A percentile compares a stretch with the other conserved stretches of the same genome.
Evolutionary conservation across 92 coral and sea anemone genomes (phyloP).

Genomic region (Porites evermanni): DNA sequence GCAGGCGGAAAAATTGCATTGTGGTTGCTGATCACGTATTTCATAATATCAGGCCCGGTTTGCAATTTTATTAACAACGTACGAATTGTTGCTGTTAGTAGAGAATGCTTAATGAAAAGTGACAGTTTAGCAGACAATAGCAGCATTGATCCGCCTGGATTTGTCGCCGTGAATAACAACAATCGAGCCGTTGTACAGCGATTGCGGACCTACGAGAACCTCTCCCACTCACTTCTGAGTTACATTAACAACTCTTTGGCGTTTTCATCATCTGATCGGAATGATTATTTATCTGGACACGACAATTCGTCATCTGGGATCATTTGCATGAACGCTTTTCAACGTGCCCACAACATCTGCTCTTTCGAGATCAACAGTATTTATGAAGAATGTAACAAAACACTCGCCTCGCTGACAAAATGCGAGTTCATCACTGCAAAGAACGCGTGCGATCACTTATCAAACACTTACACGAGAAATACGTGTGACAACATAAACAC

Average conservation of each 20-base stretch:
- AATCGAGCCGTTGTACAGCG: constrained; percentile 40
- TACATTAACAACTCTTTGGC: constrained; percentile 53
- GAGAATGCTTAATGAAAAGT: constrained; percentile 56
- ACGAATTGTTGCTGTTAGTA: constrained; percentile 57
- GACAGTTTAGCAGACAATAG: constrained; percentile 24
- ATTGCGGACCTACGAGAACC: constrained; percentile 60
- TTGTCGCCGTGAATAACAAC: constrained; percentile 22
- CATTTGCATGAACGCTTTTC: constrained; percentile 57
- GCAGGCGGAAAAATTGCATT: constrained; percentile 84
- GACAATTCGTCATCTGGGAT: constrained; percentile 51
- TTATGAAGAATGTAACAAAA: constrained; percentile 43
- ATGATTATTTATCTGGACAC: constrained; percentile 12
- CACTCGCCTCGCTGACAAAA: neutral
- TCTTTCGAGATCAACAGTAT: constrained; percentile 25
- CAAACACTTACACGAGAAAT: constrained; percentile 26
- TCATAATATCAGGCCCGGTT: constrained; percentile 87
- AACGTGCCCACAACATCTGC: constrained; percentile 56
- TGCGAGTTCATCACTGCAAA: constrained; percentile 54
- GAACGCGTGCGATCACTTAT: constrained; percentile 47
- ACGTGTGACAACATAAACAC: constrained; percentile 52
- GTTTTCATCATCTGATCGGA: constrained; percentile 20
- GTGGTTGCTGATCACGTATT: constrained; percentile 86
- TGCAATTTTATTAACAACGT: constrained; percentile 91
- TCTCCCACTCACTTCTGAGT: constrained; percentile 43
- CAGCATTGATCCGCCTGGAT: constrained; percentile 9